phyloP scores from a whole-genome alignment of 2,888 invertebrate species.

The Ptycholaimellus sp. region DNA sequence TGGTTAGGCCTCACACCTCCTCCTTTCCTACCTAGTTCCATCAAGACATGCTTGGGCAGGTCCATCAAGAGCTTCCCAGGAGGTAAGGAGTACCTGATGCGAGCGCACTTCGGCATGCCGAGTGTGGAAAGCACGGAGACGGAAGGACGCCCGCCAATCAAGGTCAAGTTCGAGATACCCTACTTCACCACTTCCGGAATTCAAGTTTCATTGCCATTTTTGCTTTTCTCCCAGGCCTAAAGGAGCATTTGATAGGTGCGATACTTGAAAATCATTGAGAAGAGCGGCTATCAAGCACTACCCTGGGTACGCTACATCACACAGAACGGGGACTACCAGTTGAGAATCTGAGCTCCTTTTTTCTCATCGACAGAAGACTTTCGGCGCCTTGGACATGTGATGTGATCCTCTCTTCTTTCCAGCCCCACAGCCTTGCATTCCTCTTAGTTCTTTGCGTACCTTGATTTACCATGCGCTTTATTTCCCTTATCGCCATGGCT shows the following conservation, averaged over 20 bases:
- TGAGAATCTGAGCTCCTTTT: constrained; percentile 46
- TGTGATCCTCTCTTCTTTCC: too few species aligned
- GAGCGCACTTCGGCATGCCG: constrained; percentile 87
- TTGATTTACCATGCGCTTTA: neutral
- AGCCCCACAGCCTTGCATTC: too few species aligned
- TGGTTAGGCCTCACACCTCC: constrained; percentile 56
- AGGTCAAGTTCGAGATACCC: constrained; percentile 94
- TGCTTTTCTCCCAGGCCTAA: neutral
- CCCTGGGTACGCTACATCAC: constrained; percentile 99
- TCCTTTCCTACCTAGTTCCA: neutral
- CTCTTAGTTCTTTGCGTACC: neutral
- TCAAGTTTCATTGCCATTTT: constrained; percentile 39
- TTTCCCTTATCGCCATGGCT: too few species aligned
- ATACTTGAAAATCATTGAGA: constrained; percentile 89
- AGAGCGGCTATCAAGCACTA: constrained; percentile 90
- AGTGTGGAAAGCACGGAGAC: constrained; percentile 77
- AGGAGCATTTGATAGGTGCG: constrained; percentile 37
- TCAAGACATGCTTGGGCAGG: neutral
- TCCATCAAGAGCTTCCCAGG: constrained; percentile 35
- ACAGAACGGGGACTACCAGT: constrained; percentile 91
- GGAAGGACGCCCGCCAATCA: constrained; percentile 88
- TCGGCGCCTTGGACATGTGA: too few species aligned
- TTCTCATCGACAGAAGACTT: too few species aligned
- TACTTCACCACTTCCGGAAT: constrained; percentile 97
- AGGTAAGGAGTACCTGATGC: constrained; percentile 89